These are phyloP conservation scores for Scaptodrosophila lebanonensis DNA, from an alignment of 1,140 invertebrate species.

Conservation along the genomic window DNA sequence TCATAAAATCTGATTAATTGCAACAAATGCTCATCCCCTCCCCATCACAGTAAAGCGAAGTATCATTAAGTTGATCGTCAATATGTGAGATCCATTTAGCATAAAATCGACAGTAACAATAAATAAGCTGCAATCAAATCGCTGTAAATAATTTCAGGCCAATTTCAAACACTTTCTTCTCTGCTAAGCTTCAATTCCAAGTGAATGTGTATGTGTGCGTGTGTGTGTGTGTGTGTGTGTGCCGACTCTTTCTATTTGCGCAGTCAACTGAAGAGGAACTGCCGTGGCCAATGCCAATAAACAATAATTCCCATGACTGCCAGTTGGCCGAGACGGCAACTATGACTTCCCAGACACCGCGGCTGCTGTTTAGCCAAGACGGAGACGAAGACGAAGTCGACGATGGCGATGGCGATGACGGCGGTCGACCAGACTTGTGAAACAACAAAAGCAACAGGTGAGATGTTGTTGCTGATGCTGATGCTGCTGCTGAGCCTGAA, in stretches of 20 bases:
- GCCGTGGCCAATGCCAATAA: constrained; percentile 69
- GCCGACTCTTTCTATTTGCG: constrained; percentile 36
- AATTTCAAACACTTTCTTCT: constrained; percentile 11
- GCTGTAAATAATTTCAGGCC: too few species aligned
- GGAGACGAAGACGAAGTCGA: neutral
- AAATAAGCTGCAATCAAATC: too few species aligned
- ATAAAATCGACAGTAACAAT: too few species aligned
- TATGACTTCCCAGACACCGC: constrained; percentile 67
- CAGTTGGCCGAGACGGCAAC: constrained; percentile 60
- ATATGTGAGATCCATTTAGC: too few species aligned
- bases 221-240: neutral
- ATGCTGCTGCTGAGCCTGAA: constrained; percentile 45
- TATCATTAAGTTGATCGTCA: too few species aligned
- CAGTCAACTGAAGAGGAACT: constrained; percentile 12
- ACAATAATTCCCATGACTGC: constrained; percentile 75
- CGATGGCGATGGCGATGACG: constrained; percentile 19
- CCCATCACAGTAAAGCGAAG: too few species aligned
- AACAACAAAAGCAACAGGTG: constrained; percentile 47
- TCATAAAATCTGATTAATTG: too few species aligned
- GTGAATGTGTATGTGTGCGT: neutral
- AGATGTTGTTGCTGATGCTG: constrained; percentile 35
- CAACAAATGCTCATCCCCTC: too few species aligned
- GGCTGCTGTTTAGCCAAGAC: constrained; percentile 27
- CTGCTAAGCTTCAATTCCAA: constrained; percentile 2
- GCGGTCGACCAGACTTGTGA: constrained; percentile 55